Base-by-base conservation (phyloP, 2,888 invertebrate species). In the Athalia circularis region DNA sequence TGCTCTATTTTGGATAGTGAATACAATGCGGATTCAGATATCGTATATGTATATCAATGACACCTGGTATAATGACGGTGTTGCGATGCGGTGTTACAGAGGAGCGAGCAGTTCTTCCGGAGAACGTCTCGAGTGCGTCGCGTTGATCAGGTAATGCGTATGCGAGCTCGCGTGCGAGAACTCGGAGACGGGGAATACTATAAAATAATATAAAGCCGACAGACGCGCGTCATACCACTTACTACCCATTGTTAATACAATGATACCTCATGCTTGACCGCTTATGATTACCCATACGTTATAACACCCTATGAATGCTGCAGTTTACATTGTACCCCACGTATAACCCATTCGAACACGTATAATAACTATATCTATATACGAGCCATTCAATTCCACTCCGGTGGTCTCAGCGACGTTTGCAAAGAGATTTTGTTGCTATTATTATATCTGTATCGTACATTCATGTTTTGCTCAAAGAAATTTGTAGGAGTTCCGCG, bases 171-270 rank as follows among this genome's bases (percentile, higher is more conserved):
- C 68, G 68, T 68, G 54, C 52, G 50, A 68, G 52, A 52, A 54
- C 29, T 52, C 15, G 64, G n/a, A 65, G 65, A 65, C 54, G 67
- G 15, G 67, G 29, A 52, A 15, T 52, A 67, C 67, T n/a, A 70
- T 54, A 45, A 54, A 57, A 72, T 72, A 72, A 65, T 8, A 65
- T 65, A 45, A 65, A 29, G 59, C 57, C 59, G 72, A 72, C 72
- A 72, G 72, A 72, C 57, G 57, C 72, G 72, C 72, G 72, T 72
- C 72, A 72, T 72, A 72, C 72, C 72, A 72, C 72, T 72, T 59
- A 72, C 72, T 59, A 59, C 72, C 72, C 59, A 72, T 72, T 72
- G 72, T 72, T 72, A 59, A 5, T 57, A 72, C 72, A 47, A 59
- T 59, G 59, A 72, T 72, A 72, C 59, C 52, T 68, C 9, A 47